phyloP scores from a whole-genome alignment of 2,888 invertebrate genomes.

The Pyrochroa serraticornis region DNA sequence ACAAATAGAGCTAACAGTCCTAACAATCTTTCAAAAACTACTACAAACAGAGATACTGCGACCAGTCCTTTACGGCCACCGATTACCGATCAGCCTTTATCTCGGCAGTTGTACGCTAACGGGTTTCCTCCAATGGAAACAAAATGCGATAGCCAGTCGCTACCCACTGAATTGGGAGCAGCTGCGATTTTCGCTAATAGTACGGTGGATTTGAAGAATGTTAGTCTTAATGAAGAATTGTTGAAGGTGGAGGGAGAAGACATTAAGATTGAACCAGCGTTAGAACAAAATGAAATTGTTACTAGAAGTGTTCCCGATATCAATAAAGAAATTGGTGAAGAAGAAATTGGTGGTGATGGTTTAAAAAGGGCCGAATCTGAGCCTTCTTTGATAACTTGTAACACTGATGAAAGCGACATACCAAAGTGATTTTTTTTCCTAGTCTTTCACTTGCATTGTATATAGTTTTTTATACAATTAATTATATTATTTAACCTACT shows the following conservation, averaged over 20 bases:
- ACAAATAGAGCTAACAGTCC: constrained; percentile 45
- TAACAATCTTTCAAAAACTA: constrained; percentile 38
- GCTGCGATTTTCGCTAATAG: constrained; percentile 87
- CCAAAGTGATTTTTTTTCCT: constrained; percentile 14
- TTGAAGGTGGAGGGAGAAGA: constrained; percentile 57
- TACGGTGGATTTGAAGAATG: constrained; percentile 81
- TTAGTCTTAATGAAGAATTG: constrained; percentile 79
- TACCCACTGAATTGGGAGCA: constrained; percentile 66
- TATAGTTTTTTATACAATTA: constrained; percentile 13
- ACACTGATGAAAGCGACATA: constrained; percentile 51
- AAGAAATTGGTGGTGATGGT: constrained; percentile 48
- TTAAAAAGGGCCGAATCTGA: constrained; percentile 69
- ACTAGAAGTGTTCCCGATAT: constrained; percentile 70
- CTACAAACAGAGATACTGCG: constrained; percentile 36
- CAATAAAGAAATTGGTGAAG: constrained; percentile 56
- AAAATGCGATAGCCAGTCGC: constrained; percentile 21
- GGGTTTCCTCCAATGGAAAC: constrained; percentile 33
- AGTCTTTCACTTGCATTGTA: constrained; percentile 2
- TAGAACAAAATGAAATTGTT: constrained; percentile 57
- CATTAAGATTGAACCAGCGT: constrained; percentile 50
- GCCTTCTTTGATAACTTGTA: constrained; percentile 64
- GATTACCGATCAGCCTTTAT: constrained; percentile 38
- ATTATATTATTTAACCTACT: constrained; percentile 1
- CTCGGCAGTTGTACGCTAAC: constrained; percentile 24
- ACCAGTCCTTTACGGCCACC: constrained; percentile 52